Base-by-base conservation (phyloP, 2,888 invertebrate species). In the Campaea margaritaria region DNA sequence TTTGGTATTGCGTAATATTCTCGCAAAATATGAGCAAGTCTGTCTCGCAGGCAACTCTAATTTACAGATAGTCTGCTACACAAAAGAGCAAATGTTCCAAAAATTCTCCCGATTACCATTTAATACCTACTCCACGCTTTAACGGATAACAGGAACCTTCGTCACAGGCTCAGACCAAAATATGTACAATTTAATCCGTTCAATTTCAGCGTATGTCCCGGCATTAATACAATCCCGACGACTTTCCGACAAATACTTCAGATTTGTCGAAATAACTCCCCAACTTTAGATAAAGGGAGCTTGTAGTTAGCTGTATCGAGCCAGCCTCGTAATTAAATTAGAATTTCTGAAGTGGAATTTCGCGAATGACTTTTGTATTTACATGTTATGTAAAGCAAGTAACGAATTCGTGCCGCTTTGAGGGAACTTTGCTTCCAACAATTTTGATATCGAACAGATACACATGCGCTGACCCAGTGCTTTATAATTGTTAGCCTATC, bases 261-360 rank as follows among this genome's bases (percentile, higher is more conserved):
- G 82, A 86, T 87, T 88, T 82, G 79, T 73, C 75, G 77, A 76
- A 86, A 86, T 85, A 85, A 82, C 82, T 81, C 78, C 64, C 63
- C 68, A 85, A 85, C 79, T 87, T 85, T 76, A 84, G 82, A 85
- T 83, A 84, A 86, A 86, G 84, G 85, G 76, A 63, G 67, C 70
- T 70, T 74, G 73, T 82, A 83, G 82, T 85, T 79, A 80, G 78
- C 76, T 78, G 77, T 83, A 82, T 83, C 79, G 77, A 71, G 66
- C 72, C 74, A 67, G 69, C 59, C 73, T 78, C 75, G 78, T 84
- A 81, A 87, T 87, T 86, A 83, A 88, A 88, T 88, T 87, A 85
- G 82, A 85, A 86, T 85, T 83, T 86, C 81, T 78, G 74, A 73
- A 79, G 76, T 75, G 84, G 80, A 85, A 87, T 89, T 85, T 80